These are phyloP conservation scores for Hemibagrus guttatus DNA, from an alignment of 2,797 vertebrate genomes.

Conservation along the genomic window DNA sequence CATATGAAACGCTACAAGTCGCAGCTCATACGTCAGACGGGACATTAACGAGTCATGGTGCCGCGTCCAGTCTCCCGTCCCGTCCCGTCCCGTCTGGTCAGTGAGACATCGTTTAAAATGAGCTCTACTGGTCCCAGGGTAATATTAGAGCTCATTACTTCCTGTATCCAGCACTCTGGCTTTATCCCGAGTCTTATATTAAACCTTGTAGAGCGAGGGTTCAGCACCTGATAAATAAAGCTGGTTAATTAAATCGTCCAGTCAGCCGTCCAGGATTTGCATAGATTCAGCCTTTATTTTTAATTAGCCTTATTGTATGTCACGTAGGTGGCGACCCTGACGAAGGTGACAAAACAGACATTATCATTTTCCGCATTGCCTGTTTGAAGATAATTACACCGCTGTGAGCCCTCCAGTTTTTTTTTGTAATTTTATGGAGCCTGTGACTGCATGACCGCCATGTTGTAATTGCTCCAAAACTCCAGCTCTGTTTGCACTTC, in stretches of 20 bases:
- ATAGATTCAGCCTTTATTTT: slow-evolving; percentile 37
- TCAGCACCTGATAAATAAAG: slow-evolving; percentile 40
- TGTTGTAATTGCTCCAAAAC: slow-evolving; percentile 38
- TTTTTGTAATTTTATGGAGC: slow-evolving; percentile 30
- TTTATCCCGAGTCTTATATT: slow-evolving; percentile 20
- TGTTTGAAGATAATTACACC: slow-evolving; percentile 51
- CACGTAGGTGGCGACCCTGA: slow-evolving; percentile 37
- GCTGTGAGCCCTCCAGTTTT: slow-evolving; percentile 34
- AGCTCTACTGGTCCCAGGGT: slow-evolving; percentile 37
- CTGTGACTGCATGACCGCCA: slow-evolving; percentile 17
- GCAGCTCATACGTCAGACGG: neutral
- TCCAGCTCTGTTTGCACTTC: slow-evolving; percentile 43
- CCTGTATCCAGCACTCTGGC: slow-evolving; percentile 1
- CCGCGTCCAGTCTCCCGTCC: neutral
- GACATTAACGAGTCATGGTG: neutral
- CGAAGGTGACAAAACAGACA: slow-evolving; percentile 52
- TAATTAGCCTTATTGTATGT: slow-evolving; percentile 40
- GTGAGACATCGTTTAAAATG: slow-evolving; percentile 25
- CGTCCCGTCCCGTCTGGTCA: neutral
- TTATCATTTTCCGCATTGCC: slow-evolving; percentile 47
- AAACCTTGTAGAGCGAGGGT: slow-evolving; percentile 31
- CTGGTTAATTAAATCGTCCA: slow-evolving; percentile 49
- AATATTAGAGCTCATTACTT: slow-evolving; percentile 34
- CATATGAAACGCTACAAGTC: neutral
- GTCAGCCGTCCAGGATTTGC: slow-evolving; percentile 29